Percentiles rank a stretch among this genome's conserved stretches.
These are phyloP conservation scores for Caenorhabditis sp. DNA, from an alignment of 2,888 invertebrate genomes.

Conservation along the genomic window DNA sequence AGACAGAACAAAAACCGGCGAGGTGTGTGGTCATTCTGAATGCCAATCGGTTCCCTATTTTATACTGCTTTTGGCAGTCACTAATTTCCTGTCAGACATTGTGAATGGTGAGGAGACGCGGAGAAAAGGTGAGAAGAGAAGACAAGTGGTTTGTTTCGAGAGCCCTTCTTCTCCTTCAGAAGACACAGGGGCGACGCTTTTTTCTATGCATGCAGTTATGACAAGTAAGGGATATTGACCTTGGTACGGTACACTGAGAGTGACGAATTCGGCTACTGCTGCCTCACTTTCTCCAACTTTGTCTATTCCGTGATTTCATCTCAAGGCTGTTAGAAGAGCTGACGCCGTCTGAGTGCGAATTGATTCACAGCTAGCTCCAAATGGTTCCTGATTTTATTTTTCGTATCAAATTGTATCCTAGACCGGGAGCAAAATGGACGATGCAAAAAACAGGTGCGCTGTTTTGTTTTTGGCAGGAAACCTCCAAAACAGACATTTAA, in stretches of 20 bases:
- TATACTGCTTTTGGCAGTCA: conserved; percentile 39
- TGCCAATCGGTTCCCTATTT: conserved; percentile 2
- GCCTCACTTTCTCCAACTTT: neutral
- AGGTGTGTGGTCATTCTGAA: conserved; percentile 29
- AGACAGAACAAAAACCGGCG: neutral
- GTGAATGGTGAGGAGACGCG: neutral
- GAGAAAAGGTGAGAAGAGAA: too few species aligned
- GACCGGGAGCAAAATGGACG: neutral
- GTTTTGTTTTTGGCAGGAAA: conserved; percentile 9
- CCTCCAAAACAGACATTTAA: neutral
- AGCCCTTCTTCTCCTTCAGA: conserved; percentile 21
- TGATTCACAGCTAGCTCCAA: too few species aligned
- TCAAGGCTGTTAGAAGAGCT: conserved; percentile 18
- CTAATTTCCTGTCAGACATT: conserved; percentile 21
- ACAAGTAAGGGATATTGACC: conserved; percentile 38
- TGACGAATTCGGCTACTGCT: conserved; percentile 21
- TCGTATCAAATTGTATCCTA: too few species aligned
- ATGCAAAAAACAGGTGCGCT: neutral
- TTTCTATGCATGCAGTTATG: too few species aligned
- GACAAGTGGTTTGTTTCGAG: conserved; percentile 53
- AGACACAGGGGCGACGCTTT: conserved; percentile 9
- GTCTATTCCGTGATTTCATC: conserved; percentile 13
- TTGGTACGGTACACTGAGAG: conserved; percentile 17
- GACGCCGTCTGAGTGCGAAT: too few species aligned
- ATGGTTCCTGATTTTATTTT: too few species aligned